Conservation (phyloP, 2,888 invertebrate genomes). For the Cerastis leucographa region DNA sequence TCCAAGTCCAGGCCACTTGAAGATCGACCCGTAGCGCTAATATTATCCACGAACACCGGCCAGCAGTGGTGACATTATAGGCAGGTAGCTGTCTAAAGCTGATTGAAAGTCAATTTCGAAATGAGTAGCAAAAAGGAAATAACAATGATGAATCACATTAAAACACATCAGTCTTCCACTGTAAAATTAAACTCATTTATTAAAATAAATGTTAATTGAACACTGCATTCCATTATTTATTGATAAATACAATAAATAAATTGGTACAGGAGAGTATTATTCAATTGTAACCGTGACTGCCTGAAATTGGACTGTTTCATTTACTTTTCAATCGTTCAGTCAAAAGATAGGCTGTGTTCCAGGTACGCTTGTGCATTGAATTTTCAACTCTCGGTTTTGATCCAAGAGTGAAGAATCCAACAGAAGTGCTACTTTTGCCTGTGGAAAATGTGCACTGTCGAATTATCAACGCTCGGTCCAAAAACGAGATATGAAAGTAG, state of each 20-base stretch:
- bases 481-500: not conserved
- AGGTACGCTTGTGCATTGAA: not conserved
- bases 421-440: too few relatives aligned
- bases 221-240: conserved; percentile 20
- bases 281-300: conserved; percentile 13
- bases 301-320: conserved; percentile 9
- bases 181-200: conserved; percentile 2
- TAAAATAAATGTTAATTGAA: conserved; percentile 5
- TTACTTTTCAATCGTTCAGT: conserved; percentile 14
- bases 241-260: conserved; percentile 14
- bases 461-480: not conserved
- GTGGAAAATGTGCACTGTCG: not conserved
- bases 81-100: too few relatives aligned
- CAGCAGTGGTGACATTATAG: too few relatives aligned
- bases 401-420: not conserved
- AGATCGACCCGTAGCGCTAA: too few relatives aligned
- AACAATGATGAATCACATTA: not conserved
- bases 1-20: too few relatives aligned
- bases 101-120: too few relatives aligned
- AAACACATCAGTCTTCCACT: not conserved
- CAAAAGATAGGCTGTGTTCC: not conserved
- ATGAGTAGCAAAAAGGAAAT: too few relatives aligned
- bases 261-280: not conserved
- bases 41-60: too few relatives aligned
- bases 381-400: not conserved